Conservation (phyloP, 2,888 invertebrate genomes). For the Eupithecia exiguata region DNA sequence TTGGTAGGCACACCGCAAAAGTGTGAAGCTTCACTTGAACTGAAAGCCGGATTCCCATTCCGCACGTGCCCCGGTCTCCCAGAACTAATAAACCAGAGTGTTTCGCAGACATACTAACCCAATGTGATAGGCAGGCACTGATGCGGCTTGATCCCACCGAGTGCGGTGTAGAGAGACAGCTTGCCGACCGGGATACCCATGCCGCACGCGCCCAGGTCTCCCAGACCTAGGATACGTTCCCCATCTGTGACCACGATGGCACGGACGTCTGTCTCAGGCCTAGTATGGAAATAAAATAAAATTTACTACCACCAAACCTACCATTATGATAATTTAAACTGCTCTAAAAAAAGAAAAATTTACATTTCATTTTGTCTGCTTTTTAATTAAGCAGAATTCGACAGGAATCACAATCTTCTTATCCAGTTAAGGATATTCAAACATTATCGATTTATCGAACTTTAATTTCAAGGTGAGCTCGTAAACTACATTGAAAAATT, state of each 20-base stretch:
- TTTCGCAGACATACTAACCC: conserved; percentile 73
- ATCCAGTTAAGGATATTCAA: neutral
- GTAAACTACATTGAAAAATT: neutral
- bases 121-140: conserved; percentile 97
- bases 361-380: neutral
- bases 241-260: conserved; percentile 99
- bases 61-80: neutral
- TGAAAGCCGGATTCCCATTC: neutral
- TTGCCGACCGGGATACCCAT: conserved; percentile 99
- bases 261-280: conserved; percentile 93
- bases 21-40: neutral
- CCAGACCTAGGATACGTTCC: conserved; percentile 98
- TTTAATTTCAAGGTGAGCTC: neutral
- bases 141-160: conserved; percentile 97
- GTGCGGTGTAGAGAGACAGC: conserved; percentile 97
- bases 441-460: neutral
- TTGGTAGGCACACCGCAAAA: neutral
- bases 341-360: neutral
- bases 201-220: conserved; percentile 98
- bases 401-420: neutral
- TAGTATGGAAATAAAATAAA: conserved; percentile 53
- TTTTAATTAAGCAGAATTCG: neutral
- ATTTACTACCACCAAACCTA: neutral
- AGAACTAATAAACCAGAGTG: neutral
- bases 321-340: neutral